Evolutionary conservation across 2,888 invertebrate species (phyloP).

Genomic region (Leptopterna dolabrata): DNA sequence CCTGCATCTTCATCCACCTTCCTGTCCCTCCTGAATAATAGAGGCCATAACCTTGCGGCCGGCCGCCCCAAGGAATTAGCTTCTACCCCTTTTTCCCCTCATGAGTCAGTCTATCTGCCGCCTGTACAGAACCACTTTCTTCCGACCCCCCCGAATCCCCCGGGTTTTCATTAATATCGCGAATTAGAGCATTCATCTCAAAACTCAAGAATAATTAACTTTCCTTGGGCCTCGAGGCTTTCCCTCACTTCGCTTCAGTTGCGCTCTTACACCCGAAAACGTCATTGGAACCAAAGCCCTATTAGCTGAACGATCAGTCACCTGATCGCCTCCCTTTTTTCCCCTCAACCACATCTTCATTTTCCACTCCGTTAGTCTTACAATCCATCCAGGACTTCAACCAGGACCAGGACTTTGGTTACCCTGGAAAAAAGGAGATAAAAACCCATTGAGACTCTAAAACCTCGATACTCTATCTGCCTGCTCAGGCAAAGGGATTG

Average conservation of each 20-base stretch:
- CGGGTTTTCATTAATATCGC: constrained; percentile 42
- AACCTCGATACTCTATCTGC: too few species aligned
- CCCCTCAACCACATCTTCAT: background rate
- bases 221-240: background rate
- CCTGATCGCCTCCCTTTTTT: background rate
- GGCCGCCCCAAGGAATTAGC: constrained; percentile 39
- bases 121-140: constrained; percentile 5
- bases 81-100: constrained; percentile 28
- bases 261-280: background rate
- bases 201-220: constrained; percentile 51
- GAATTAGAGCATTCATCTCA: constrained; percentile 50
- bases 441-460: background rate
- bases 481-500: too few species aligned
- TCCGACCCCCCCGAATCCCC: constrained; percentile 1
- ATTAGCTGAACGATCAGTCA: constrained; percentile 30
- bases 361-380: background rate
- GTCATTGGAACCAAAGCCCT: constrained; percentile 16
- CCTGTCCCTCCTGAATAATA: constrained; percentile 45
- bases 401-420: too few species aligned
- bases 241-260: background rate
- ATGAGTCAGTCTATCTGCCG: constrained; percentile 38
- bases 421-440: background rate
- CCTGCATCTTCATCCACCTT: constrained; percentile 35
- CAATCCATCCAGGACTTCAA: background rate
- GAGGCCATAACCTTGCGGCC: constrained; percentile 49